Percentiles rank a stretch among this genome's conserved stretches.
Evolutionary conservation across 2,113 vertebrate species (phyloP).

Genomic region (Aspiorhynchus laticeps): DNA sequence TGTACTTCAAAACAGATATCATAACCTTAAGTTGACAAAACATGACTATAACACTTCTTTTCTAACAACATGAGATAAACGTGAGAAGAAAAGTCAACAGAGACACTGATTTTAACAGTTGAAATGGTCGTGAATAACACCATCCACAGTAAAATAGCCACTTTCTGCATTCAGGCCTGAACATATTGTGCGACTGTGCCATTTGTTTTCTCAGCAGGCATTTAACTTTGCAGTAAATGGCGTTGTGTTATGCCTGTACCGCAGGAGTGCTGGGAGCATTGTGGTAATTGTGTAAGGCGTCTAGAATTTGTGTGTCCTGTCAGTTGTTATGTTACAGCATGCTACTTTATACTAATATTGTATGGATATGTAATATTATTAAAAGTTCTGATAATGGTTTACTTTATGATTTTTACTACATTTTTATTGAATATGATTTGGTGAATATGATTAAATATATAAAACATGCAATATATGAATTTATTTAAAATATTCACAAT

Average conservation of each 20-base stretch:
- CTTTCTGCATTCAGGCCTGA: constrained; percentile 38
- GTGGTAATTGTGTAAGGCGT: neutral
- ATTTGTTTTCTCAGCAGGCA: constrained; percentile 54
- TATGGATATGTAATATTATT: neutral
- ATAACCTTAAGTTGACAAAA: neutral
- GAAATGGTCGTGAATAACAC: constrained; percentile 6
- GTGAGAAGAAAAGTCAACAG: neutral
- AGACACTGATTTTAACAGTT: neutral
- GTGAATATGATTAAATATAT: neutral
- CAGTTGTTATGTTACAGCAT: neutral
- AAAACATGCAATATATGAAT: neutral
- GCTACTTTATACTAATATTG: neutral
- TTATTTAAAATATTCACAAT: neutral
- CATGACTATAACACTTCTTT: neutral
- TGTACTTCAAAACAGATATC: neutral
- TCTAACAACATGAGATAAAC: neutral
- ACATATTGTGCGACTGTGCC: constrained; percentile 50
- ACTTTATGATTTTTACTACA: neutral
- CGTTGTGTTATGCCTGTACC: constrained; percentile 30
- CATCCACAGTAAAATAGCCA: constrained; percentile 8
- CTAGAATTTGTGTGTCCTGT: neutral
- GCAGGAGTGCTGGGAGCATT: neutral
- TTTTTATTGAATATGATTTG: neutral
- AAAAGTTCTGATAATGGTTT: neutral
- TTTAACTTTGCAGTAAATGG: constrained; percentile 59